Percentiles rank a stretch among this genome's conserved stretches.
phyloP scores from a whole-genome alignment of 1,140 invertebrate genomes.

The Melanaphis sacchari region DNA sequence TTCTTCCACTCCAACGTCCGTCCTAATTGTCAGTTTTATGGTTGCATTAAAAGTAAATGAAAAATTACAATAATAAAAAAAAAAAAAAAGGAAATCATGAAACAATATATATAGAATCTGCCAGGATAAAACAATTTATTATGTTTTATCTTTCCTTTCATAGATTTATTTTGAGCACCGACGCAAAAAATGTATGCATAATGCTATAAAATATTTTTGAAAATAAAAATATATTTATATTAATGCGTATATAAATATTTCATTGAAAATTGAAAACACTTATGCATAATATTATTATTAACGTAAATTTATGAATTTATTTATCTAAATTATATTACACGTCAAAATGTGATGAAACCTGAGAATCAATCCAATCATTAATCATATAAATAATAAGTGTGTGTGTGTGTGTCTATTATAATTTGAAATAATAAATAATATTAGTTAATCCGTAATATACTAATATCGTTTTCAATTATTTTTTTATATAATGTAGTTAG shows the following conservation, averaged over 20 bases:
- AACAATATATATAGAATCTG: no score
- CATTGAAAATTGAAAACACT: background rate
- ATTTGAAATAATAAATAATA: no score
- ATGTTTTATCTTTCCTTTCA: background rate
- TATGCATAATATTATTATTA: background rate
- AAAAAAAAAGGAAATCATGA: constrained; percentile 15
- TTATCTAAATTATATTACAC: background rate
- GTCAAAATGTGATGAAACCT: background rate
- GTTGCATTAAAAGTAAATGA: constrained; percentile 53
- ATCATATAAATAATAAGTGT: background rate
- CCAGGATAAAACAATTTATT: background rate
- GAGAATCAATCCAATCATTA: background rate
- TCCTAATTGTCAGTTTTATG: constrained; percentile 48
- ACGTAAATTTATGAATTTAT: background rate
- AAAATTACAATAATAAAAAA: constrained; percentile 25
- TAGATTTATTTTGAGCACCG: background rate
- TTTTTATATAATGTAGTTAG: background rate
- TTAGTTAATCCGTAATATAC: no score
- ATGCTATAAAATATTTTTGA: background rate
- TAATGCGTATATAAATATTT: background rate
- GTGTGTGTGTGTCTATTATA: background rate
- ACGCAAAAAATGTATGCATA: background rate
- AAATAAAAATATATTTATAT: background rate
- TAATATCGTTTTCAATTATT: background rate
- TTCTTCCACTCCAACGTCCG: constrained; percentile 39